Percentiles rank a stretch among this genome's conserved stretches.
These are phyloP conservation scores for Hydropotes inermis DNA, from an alignment of 2,113 vertebrate species.

Conservation along the genomic window DNA sequence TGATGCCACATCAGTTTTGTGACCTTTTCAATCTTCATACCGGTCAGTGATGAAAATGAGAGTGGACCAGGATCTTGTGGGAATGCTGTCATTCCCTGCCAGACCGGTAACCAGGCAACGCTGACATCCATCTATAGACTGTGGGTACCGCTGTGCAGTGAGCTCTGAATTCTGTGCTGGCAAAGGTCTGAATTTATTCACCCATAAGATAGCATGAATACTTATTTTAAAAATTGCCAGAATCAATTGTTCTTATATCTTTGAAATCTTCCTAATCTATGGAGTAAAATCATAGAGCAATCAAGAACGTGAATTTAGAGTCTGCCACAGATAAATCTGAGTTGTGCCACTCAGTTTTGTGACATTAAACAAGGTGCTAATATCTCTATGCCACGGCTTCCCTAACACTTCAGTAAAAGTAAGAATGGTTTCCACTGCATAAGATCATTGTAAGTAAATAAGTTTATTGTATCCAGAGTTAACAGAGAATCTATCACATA, in stretches of 20 bases:
- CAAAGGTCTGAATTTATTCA: background rate
- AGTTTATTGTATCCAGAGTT: background rate
- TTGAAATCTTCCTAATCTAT: background rate
- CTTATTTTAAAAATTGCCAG: background rate
- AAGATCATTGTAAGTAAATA: background rate
- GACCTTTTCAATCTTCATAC: background rate
- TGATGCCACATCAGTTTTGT: background rate
- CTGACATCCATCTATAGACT: background rate
- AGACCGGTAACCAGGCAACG: rapidly evolving
- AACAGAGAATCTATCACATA: background rate
- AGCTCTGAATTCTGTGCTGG: background rate
- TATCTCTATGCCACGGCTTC: background rate
- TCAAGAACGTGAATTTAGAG: background rate
- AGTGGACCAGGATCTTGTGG: background rate
- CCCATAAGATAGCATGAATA: background rate
- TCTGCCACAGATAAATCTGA: background rate
- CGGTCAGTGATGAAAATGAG: background rate
- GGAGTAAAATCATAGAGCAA: background rate
- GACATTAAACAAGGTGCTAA: background rate
- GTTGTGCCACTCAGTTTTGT: background rate
- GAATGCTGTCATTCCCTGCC: no score
- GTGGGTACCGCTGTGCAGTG: rapidly evolving
- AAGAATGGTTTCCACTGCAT: background rate
- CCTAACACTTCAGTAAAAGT: background rate
- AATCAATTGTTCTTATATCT: background rate